Base-by-base conservation (phyloP, 2,113 vertebrate species). In the Chlorodrepanis virens region DNA sequence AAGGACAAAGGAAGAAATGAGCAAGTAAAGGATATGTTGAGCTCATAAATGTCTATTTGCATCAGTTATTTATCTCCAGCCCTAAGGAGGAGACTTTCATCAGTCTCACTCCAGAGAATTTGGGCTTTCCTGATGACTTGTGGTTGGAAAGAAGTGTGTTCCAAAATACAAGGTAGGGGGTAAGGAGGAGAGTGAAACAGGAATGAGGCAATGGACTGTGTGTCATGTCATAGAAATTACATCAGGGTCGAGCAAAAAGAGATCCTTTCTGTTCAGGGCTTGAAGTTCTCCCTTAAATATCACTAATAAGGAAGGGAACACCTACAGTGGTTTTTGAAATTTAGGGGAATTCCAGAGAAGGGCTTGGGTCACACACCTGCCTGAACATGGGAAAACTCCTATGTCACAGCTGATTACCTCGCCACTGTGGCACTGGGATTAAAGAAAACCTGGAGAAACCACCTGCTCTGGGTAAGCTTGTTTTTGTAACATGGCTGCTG, bases 41-140 rank as follows among this genome's bases (percentile, higher is more conserved):
- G 19, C 29, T 79, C 0, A 0, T 33, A 53, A 15, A 40, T 74
- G 37, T 33, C 0, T 18, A 7, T 94, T 90, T 86, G 10, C 61
- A 61, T 61, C 37, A 40, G 28, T 60, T 40, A 39, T 70, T 29
- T 14, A 64, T 60, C 63, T 80, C 64, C 35, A 80, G 59, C 44
- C 45, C 2, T 16, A 25, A 52, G 8, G 4, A 76, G 59, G 64
- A 84, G 54, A 28, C 42, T 69, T 90, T 50, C 2, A 21, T 89
- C n/a, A 29, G 29, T 42, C n/a, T 85, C 7, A 1, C 33, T 81
- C 6, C 14, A n/a, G 60, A n/a, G 56, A 57, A 65, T 70, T 11
- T 35, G 29, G 35, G 13, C 23, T 94, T 72, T 80, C 18, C 17
- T 14, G 3, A 1, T 59, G 14, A 21, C 18, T 77, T 63, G n/a